These are phyloP conservation scores for Prorops nasuta DNA, from an alignment of 1,140 invertebrate species.

Conservation along the genomic window DNA sequence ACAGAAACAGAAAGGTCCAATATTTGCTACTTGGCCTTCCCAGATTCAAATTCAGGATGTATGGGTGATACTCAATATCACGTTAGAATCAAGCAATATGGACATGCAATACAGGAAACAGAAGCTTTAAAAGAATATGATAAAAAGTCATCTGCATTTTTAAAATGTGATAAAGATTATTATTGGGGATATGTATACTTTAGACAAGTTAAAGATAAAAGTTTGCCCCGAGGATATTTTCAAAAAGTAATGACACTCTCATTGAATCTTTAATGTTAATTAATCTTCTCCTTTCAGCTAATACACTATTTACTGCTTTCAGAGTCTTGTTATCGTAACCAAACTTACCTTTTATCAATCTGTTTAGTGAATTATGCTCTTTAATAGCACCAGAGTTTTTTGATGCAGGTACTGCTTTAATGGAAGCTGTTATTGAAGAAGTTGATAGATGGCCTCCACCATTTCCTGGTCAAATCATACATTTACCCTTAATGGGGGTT, in stretches of 20 bases:
- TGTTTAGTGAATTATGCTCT: slow-evolving; percentile 85
- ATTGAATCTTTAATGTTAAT: background rate
- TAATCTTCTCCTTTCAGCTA: slow-evolving; percentile 5
- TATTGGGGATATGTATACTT: slow-evolving; percentile 98
- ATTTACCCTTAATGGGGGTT: slow-evolving; percentile 81
- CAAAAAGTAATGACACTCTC: slow-evolving; percentile 74
- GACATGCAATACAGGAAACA: slow-evolving; percentile 36
- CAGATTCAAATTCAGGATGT: slow-evolving; percentile 97
- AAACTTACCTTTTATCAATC: slow-evolving; percentile 89
- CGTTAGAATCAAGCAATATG: slow-evolving; percentile 73
- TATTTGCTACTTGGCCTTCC: slow-evolving; percentile 97
- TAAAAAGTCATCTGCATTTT: slow-evolving; percentile 67
- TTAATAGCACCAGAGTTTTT: slow-evolving; percentile 95
- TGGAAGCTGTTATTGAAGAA: slow-evolving; percentile 88
- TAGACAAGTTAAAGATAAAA: slow-evolving; percentile 93
- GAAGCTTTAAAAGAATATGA: slow-evolving; percentile 67
- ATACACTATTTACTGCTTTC: no score
- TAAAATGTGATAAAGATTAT: slow-evolving; percentile 77
- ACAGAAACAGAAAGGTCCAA: slow-evolving; percentile 94
- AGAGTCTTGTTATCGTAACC: slow-evolving; percentile 93
- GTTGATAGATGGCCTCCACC: slow-evolving; percentile 93
- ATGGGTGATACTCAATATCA: slow-evolving; percentile 98
- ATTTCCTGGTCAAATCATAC: slow-evolving; percentile 75
- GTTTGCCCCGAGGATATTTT: slow-evolving; percentile 94
- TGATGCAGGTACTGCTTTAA: slow-evolving; percentile 77